phyloP scores from a whole-genome alignment of 1,140 invertebrate genomes.

The Tribolium madens region DNA sequence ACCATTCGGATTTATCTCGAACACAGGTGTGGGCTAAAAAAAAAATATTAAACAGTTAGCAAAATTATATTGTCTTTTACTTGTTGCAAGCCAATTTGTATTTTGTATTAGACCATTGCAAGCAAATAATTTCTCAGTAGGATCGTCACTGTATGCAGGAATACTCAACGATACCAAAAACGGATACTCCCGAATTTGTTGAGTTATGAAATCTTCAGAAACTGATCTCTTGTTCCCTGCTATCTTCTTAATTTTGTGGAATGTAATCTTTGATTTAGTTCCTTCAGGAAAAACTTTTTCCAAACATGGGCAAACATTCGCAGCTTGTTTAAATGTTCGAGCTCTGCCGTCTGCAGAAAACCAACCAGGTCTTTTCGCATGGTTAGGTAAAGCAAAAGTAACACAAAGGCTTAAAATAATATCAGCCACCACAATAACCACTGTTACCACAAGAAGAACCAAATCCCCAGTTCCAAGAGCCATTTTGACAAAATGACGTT shows the following conservation, averaged over 20 bases:
- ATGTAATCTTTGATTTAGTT: not conserved
- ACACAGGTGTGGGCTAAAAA: not conserved
- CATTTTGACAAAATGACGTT: not conserved
- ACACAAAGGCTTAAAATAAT: not conserved
- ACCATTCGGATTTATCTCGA: not conserved
- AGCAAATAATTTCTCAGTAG: not conserved
- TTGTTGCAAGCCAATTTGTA: not conserved
- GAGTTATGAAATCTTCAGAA: not conserved
- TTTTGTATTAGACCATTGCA: constrained; percentile 2
- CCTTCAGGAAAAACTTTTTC: not conserved
- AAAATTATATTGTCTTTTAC: not conserved
- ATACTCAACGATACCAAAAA: not conserved
- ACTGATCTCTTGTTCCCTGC: not conserved
- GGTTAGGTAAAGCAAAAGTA: not conserved
- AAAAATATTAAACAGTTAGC: not conserved
- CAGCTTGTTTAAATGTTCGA: not conserved
- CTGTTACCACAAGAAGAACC: not conserved
- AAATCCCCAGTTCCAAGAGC: not conserved
- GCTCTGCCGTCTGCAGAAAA: not conserved
- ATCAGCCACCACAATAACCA: not conserved
- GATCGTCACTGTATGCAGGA: not conserved
- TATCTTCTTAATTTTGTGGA: not conserved
- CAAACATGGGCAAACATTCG: not conserved
- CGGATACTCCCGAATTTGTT: not conserved
- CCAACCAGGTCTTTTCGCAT: not conserved